phyloP scores from a whole-genome alignment of 2,888 invertebrate species.

The Malthinus seriepunctatus region DNA sequence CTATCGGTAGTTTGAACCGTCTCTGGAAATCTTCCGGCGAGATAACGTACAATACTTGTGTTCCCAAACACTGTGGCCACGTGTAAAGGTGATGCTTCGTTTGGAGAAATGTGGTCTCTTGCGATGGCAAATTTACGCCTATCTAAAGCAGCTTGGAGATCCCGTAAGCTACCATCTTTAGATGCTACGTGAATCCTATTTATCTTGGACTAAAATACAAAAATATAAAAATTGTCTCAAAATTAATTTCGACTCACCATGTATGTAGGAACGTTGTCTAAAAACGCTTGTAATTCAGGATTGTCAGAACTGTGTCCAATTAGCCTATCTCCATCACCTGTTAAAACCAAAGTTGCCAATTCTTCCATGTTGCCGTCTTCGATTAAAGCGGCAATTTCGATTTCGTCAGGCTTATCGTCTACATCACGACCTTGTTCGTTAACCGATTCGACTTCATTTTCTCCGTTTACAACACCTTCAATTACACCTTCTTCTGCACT shows the following conservation, averaged over 20 bases:
- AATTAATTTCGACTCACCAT: constrained; percentile 66
- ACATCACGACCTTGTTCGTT: constrained; percentile 57
- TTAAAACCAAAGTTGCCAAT: constrained; percentile 84
- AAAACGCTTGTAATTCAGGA: constrained; percentile 81
- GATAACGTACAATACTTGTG: constrained; percentile 74
- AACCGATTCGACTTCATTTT: constrained; percentile 52
- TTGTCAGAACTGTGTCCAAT: constrained; percentile 71
- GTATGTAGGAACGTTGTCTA: constrained; percentile 84
- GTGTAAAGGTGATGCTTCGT: constrained; percentile 85
- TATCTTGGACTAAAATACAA: constrained; percentile 84
- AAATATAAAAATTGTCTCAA: constrained; percentile 10
- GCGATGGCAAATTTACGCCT: constrained; percentile 90
- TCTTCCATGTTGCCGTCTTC: constrained; percentile 84
- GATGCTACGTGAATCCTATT: constrained; percentile 86
- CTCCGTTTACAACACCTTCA: constrained; percentile 54
- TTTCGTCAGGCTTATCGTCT: constrained; percentile 61
- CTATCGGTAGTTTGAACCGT: constrained; percentile 75
- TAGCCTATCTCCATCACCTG: constrained; percentile 82
- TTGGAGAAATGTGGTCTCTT: constrained; percentile 79
- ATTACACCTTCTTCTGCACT: constrained; percentile 45
- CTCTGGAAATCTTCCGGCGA: constrained; percentile 83
- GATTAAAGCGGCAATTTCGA: constrained; percentile 68
- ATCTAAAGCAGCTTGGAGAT: constrained; percentile 83
- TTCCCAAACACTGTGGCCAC: constrained; percentile 84
- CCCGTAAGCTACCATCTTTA: constrained; percentile 79